Percentiles rank a stretch among this genome's conserved stretches.
These are phyloP conservation scores for Lutraria rhynchaena DNA, from an alignment of 1,140 invertebrate genomes.

Conservation along the genomic window DNA sequence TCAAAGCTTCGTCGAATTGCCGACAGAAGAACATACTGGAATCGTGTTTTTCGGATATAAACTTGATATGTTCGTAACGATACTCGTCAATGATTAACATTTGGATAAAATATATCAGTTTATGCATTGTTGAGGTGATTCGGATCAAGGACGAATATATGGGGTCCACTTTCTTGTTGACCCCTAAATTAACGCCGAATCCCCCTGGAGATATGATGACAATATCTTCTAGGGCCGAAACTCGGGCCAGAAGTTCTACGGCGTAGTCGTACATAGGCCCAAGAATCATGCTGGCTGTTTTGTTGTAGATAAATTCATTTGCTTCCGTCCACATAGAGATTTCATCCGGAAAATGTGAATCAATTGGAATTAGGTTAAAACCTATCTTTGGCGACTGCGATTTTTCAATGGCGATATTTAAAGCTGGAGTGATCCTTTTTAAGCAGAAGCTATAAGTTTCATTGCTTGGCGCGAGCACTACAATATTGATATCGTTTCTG, in stretches of 20 bases:
- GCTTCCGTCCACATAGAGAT: background rate
- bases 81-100: constrained; percentile 2
- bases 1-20: background rate
- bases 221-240: constrained; percentile 11
- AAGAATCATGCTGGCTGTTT: constrained; percentile 19
- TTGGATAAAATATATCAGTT: background rate
- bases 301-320: constrained; percentile 5
- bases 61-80: constrained; percentile 4
- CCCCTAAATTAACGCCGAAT: constrained; percentile 1
- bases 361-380: background rate
- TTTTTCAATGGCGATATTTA: constrained; percentile 14
- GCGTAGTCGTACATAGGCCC: constrained; percentile 24
- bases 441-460: background rate
- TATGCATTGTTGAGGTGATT: constrained; percentile 4
- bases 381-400: background rate
- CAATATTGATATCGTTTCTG: constrained; percentile 32
- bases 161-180: constrained; percentile 5
- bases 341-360: constrained; percentile 16
- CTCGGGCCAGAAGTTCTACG: constrained; percentile 9
- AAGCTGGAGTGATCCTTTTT: constrained; percentile 3
- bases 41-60: constrained; percentile 29
- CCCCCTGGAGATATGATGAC: constrained; percentile 22
- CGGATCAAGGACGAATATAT: constrained; percentile 17
- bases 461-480: constrained; percentile 17
- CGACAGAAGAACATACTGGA: background rate